Conservation (phyloP, 2,888 invertebrate genomes). For the Mamestra brassicae region DNA sequence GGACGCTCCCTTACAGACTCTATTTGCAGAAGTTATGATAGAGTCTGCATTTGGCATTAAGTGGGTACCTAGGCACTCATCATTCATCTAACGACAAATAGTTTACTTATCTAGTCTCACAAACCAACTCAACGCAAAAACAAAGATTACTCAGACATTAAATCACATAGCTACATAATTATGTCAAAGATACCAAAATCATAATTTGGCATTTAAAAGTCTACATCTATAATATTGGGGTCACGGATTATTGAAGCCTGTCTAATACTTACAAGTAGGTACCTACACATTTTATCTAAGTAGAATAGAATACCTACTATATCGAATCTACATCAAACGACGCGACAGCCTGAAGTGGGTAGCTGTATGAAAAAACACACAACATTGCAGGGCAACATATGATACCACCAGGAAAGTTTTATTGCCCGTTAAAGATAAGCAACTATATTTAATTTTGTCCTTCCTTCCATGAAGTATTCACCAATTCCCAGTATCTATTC, state of each 20-base stretch:
- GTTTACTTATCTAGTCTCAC: background rate
- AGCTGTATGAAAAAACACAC: constrained; percentile 11
- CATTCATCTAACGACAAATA: background rate
- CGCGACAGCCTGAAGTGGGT: background rate
- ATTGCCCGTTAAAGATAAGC: constrained; percentile 37
- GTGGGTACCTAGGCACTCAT: too few species aligned
- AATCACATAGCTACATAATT: too few species aligned
- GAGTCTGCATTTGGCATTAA: constrained; percentile 8
- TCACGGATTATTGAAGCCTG: constrained; percentile 7
- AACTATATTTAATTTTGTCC: constrained; percentile 22
- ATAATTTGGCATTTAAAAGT: background rate
- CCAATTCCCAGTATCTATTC: background rate
- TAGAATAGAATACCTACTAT: background rate
- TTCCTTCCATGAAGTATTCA: constrained; percentile 5
- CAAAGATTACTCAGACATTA: background rate
- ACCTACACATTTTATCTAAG: background rate
- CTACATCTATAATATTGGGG: constrained; percentile 15
- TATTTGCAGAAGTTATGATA: constrained; percentile 27
- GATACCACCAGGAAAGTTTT: constrained; percentile 28
- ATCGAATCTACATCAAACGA: constrained; percentile 9
- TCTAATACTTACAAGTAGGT: background rate
- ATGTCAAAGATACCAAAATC: background rate
- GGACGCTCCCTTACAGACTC: too few species aligned
- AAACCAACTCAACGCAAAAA: background rate
- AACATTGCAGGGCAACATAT: constrained; percentile 4